These are phyloP conservation scores for Drosophila tristis DNA, from an alignment of 1,140 invertebrate species.

Conservation along the genomic window DNA sequence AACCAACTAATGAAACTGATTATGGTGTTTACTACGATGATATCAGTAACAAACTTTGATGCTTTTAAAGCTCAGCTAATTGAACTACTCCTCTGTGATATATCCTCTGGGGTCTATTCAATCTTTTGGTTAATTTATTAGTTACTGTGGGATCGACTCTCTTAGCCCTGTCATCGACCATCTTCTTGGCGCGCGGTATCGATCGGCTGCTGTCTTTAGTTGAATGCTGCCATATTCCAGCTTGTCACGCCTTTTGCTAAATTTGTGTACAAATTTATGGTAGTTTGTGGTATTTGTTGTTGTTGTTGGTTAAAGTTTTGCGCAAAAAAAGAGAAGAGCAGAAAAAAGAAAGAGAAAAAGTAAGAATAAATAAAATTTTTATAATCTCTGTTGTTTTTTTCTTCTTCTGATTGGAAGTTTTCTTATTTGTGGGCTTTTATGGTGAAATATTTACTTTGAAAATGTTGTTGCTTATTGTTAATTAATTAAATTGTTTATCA, in stretches of 20 bases:
- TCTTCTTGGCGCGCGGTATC: too few species aligned
- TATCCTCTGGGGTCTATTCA: conserved; percentile 4
- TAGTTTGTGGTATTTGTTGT: conserved; percentile 27
- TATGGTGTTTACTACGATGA: conserved; percentile 27
- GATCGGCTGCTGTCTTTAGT: conserved; percentile 43
- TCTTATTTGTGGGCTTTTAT: conserved; percentile 1
- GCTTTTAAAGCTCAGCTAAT: conserved; percentile 8
- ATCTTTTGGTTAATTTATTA: conserved; percentile 13
- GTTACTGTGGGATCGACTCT: too few species aligned
- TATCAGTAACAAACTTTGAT: conserved; percentile 18
- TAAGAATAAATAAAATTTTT: conserved; percentile 79
- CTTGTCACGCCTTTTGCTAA: conserved; percentile 54
- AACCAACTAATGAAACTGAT: conserved; percentile 9
- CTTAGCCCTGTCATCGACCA: too few species aligned
- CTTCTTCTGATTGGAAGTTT: conserved; percentile 27
- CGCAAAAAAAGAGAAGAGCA: conserved; percentile 69
- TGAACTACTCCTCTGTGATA: conserved; percentile 18
- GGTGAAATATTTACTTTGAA: conserved; percentile 39
- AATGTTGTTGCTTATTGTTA: conserved; percentile 58
- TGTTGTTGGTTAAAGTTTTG: conserved; percentile 41
- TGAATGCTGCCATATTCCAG: conserved; percentile 49
- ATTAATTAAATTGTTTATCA: conserved; percentile 33
- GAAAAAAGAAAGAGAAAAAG: conserved; percentile 81
- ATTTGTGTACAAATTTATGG: conserved; percentile 36
- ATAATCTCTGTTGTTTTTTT: conserved; percentile 75